These are phyloP conservation scores for Tichodroma muraria DNA, from an alignment of 2,113 vertebrate genomes.

Conservation along the genomic window DNA sequence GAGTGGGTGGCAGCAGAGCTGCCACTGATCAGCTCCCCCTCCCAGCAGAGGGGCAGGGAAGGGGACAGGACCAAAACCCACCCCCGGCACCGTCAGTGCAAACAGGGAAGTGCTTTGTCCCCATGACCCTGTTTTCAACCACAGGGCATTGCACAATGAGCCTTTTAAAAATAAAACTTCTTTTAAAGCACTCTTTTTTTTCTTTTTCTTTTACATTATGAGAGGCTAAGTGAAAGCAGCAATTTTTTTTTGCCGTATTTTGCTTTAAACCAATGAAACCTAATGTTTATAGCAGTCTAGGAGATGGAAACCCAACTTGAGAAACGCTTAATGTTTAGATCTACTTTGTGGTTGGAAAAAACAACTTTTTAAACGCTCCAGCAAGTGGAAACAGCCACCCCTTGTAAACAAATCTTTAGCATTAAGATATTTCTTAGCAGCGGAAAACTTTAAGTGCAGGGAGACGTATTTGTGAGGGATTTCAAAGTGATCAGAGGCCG, in stretches of 20 bases:
- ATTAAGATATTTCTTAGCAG: constrained; percentile 67
- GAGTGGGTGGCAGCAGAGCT: background rate
- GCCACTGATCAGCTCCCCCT: background rate
- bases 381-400: constrained; percentile 75
- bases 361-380: constrained; percentile 69
- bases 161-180: background rate
- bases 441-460: constrained; percentile 71
- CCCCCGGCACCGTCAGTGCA: background rate
- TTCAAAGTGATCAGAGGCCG: constrained; percentile 54
- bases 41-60: background rate
- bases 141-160: constrained; percentile 6
- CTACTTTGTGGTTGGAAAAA: constrained; percentile 79
- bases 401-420: constrained; percentile 78
- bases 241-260: background rate
- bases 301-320: constrained; percentile 72
- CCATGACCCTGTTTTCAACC: background rate
- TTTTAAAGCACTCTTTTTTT: background rate
- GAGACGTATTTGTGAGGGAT: constrained; percentile 62
- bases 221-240: constrained; percentile 6
- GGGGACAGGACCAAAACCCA: background rate
- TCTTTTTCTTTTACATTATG: background rate
- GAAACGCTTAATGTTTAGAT: constrained; percentile 78
- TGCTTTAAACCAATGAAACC: constrained; percentile 55
- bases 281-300: constrained; percentile 68
- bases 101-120: background rate